Evolutionary conservation across 2,888 invertebrate genomes (phyloP), one percentile per base, ranked within the genome.

Genomic region (Stenoptilia bipunctidactyla): DNA sequence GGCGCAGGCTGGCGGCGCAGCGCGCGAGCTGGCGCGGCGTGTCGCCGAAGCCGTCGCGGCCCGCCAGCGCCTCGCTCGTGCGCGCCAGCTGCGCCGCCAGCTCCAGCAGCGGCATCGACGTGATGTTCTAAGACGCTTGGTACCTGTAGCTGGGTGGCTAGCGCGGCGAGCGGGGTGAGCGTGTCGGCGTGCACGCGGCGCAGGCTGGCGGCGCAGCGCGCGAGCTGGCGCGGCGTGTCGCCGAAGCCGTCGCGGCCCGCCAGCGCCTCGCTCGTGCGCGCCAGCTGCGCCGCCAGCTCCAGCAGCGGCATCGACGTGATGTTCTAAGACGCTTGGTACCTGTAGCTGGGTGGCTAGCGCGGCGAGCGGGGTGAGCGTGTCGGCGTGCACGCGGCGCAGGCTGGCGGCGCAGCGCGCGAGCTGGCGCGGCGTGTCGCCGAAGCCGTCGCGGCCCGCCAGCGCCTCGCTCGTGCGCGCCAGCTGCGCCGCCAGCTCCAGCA

Each of bases 371-470:
- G 5, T 5, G 6, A 25, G 27, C 5, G 45, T 70, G 46, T 85
- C 85, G 34, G 65, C 68, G 51, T 91, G 89, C 62, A 90, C 89
- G n/a, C 79, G 73, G 45, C 83, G 76, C 47, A 92, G 76, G 54
- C 87, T n/a, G n/a, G 86, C 39, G 15, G 39, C 45, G 82, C 65
- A 4, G 89, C 87, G 49, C 88, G 87, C 89, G 59, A 90, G 86
- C 38, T 89, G 84, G 14, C 88, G 85, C 52, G 90, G 91, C 45
- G 85, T 74, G 51, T 89, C 87, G 61, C 91, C 91, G 61, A 90
- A 87, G 57, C 93, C 90, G 50, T 89, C 87, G 20, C 89, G 89
- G 33, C 93, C 85, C 20, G 90, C 88, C 20, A 92, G 89, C 42
- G 86, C 76, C 5, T 90, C 89, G 40, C 94, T 85, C 34, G 85